Base-by-base conservation (phyloP, 2,113 vertebrate genomes). In the Suricata suricatta region DNA sequence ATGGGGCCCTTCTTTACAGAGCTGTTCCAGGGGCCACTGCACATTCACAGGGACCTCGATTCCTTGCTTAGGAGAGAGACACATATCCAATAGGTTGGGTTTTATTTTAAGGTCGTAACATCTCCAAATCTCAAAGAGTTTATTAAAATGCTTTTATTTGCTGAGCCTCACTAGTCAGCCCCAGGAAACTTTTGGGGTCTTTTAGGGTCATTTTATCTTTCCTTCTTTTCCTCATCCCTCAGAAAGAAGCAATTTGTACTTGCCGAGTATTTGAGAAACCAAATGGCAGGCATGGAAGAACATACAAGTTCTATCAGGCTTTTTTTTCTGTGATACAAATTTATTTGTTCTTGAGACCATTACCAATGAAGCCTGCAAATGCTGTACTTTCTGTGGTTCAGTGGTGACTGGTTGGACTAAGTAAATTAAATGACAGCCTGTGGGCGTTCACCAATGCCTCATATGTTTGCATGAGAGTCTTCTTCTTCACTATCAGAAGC, bases 141-240 rank as follows among this genome's bases (percentile, higher is more conserved):
- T 64, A 68, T 60, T 57, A 95, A 93, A 87, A 86, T 81, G 7
- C 27, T 87, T 93, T 83, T 79, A 83, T 90, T 54, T 96, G 90
- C 77, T 96, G 33, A 95, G 23, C 27, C 54, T 74, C 21, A 63
- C 16, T 41, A 84, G 54, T 79, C 84, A 90, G 68, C 3, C 11
- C 12, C 54, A 21, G 29, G 38, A 74, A 95, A 81, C 54, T 77
- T 79, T 54, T 9, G n/a, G 64, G 52, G 14, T 60, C 68, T 91
- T 76, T 71, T 79, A 89, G 21, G 13, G 52, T 94, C 64, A n/a
- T 94, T 85, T 87, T 52, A 33, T 88, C 72, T 69, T 80, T 52
- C 4, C 1, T 5, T 25, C 15, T 68, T 68, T 60, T 29, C 33
- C 29, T 96, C 14, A 63, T 80, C 13, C 25, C 14, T 88, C 33